phyloP scores from a whole-genome alignment of 2,113 vertebrate species.

The Vidua macroura region DNA sequence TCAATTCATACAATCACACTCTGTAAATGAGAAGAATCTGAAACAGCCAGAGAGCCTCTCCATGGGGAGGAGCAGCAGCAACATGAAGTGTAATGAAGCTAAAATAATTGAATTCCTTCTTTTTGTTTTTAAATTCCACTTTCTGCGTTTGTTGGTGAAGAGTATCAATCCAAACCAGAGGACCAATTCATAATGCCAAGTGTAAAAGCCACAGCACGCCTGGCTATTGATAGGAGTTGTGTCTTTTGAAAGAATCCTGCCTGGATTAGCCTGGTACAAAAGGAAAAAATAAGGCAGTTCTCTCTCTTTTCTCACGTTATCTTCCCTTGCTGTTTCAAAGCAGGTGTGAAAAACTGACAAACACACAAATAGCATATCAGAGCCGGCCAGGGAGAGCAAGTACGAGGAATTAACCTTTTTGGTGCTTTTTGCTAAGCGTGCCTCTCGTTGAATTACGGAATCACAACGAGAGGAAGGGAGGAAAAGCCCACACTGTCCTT shows the following conservation, averaged over 20 bases:
- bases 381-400: neutral
- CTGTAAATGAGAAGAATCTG: neutral
- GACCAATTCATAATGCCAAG: neutral
- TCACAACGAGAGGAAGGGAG: neutral
- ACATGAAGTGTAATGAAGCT: neutral
- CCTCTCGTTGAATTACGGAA: neutral
- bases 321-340: neutral
- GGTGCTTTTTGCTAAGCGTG: neutral
- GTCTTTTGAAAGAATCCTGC: neutral
- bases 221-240: neutral
- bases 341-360: neutral
- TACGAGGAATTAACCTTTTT: accelerated
- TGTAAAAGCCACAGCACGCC: neutral
- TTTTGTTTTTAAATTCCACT: slow-evolving; percentile 2
- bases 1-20: neutral
- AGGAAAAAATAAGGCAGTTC: neutral
- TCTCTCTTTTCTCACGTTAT: neutral
- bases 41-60: neutral
- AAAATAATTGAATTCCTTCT: neutral
- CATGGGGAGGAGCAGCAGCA: neutral
- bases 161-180: neutral
- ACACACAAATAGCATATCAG: neutral
- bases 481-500: neutral
- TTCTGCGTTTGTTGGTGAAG: neutral
- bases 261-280: neutral